These are phyloP conservation scores for Syngnathus typhle DNA, from an alignment of 2,113 vertebrate genomes.

Conservation along the genomic window DNA sequence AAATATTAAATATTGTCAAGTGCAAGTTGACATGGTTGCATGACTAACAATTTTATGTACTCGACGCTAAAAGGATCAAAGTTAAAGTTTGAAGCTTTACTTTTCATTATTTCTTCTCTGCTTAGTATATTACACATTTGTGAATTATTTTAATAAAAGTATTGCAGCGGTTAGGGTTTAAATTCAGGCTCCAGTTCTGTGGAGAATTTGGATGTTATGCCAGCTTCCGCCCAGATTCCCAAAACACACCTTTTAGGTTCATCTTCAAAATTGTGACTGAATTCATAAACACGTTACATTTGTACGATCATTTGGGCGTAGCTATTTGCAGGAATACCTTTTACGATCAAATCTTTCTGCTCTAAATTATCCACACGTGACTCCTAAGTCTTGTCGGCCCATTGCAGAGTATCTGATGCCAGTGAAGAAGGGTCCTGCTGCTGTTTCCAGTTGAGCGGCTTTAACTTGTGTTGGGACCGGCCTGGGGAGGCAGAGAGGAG, in stretches of 20 bases:
- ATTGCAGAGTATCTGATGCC: conserved; percentile 31
- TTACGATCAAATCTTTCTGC: not conserved
- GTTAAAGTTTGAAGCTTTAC: too few relatives aligned
- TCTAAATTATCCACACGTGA: not conserved
- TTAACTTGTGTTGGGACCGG: conserved; percentile 52
- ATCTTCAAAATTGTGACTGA: too few relatives aligned
- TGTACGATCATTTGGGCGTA: not conserved
- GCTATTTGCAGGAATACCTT: not conserved
- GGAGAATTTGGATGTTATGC: too few relatives aligned
- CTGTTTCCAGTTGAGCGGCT: conserved; percentile 57
- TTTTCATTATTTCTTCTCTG: too few relatives aligned
- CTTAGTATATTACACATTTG: too few relatives aligned
- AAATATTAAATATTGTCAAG: not conserved
- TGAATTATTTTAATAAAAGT: too few relatives aligned
- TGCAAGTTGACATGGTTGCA: not conserved
- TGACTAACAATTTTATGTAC: not conserved
- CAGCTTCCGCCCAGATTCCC: too few relatives aligned
- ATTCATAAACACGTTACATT: not conserved
- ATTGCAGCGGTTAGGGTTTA: too few relatives aligned
- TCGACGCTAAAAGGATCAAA: not conserved
- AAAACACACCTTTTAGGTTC: too few relatives aligned
- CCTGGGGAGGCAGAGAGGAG: conserved; percentile 51
- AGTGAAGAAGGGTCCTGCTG: conserved; percentile 41
- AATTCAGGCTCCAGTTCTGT: too few relatives aligned
- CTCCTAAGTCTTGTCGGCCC: conserved; percentile 28